Evolutionary conservation across 1,140 invertebrate genomes (phyloP), one percentile per base, ranked within the genome.

Genomic region (Papilio glaucus): DNA sequence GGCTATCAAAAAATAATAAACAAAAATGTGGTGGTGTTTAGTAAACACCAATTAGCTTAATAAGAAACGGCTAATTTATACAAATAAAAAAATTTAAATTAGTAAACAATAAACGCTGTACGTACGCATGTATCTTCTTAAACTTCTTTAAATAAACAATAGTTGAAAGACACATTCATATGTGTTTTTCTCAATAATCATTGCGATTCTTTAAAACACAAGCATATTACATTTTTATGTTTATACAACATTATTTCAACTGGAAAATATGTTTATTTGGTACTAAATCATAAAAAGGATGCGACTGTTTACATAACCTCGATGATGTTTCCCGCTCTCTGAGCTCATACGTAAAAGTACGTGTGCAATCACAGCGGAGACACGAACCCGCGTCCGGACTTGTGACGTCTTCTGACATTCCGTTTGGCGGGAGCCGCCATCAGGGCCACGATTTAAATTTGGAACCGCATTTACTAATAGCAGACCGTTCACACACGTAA

Each of bases 361-460:
- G n/a, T n/a, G 29, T 62, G 37, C 29, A 62, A n/a, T 62, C 10
- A 29, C 72, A 71, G 41, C 42, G 68, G 71, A 67, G 65, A 45
- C 71, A 71, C 49, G 57, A 71, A 65, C 26, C 1, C 21, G 67
- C 41, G 41, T 69, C 67, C 26, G 18, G 26, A 49, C 41, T 41
- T 33, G 29, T 85, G 86, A 86, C 86, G 88, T 90, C 86, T 87
- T 72, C 37, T 45, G 74, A 76, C 84, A 89, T 89, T 87, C 85
- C 83, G 74, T 74, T 76, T 76, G 78, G 78, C 83, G 81, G 77
- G 71, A 71, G 79, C 68, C 76, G 72, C 74, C 74, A 61, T 83
- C 85, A 73, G 68, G 77, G 85, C 85, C 86, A 84, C 85, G 77
- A 84, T 87, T 86, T 89, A 88, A 85, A 84, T 84, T 88, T 88